Base-by-base conservation (phyloP, 2,113 vertebrate species). In the Rattus rattus region DNA sequence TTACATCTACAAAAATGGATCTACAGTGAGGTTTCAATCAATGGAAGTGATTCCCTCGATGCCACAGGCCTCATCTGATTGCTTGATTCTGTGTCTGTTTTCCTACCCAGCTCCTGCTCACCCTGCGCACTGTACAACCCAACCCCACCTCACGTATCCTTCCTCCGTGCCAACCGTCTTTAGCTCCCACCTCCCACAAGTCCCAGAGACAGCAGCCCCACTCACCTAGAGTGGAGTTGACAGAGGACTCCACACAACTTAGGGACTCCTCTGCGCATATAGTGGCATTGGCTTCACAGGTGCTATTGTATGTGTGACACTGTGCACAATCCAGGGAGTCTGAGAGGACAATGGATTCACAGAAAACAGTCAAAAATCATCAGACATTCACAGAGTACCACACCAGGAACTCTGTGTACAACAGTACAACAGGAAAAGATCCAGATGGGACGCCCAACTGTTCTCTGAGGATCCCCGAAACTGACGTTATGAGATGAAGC, bases 221-320 rank as follows among this genome's bases (percentile, higher is more conserved):
- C 95, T 97, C 72, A 97, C 97, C 96, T 33, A 69, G 28, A 59
- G 65, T 80, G 26, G 43, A 75, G 24, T 1, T 85, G 76, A 14
- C 30, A 0, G 3, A 16, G 49, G 91, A 91, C 9, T 3, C 43
- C 22, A 70, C 7, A 43, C 94, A 97, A 67, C 92, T 96, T 0
- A 0, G 0, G 16, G 7, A 33, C n/a, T 0, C 0, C 0, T 2
- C 0, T 0, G 1, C 1, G 67, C 97, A 97, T 17, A 6, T 0
- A 0, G 5, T 7, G 79, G 0, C 47, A 5, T 0, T 2, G 2
- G 0, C 0, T 1, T 1, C 2, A 19, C 92, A 94, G 63, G 7
- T 0, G 0, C 1, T 4, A 1, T 4, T 17, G 36, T 1, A 1
- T 17, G 43, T 24, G 2, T 43, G 2, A 61, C 94, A 97, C 65